Percentiles rank a stretch among this genome's conserved stretches.
These are phyloP conservation scores for Prosopocoilus inquinatus DNA, from an alignment of 2,888 invertebrate species.

Conservation along the genomic window DNA sequence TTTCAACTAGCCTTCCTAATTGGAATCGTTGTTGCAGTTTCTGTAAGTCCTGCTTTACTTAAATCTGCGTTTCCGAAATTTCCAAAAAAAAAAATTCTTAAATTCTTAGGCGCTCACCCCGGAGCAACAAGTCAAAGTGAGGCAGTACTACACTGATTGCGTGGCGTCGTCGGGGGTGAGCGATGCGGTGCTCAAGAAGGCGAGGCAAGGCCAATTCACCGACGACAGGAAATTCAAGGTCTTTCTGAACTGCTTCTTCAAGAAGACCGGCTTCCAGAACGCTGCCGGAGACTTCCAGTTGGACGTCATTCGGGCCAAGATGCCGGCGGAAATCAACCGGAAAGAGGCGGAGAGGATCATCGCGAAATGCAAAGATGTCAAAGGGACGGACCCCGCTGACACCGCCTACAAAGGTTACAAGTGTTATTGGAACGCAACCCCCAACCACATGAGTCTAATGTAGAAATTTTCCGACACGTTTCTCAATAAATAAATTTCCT, in stretches of 20 bases:
- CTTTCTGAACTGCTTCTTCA: slow-evolving; percentile 53
- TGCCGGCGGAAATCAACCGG: slow-evolving; percentile 49
- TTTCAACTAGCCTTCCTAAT: neutral
- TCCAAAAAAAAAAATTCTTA: neutral
- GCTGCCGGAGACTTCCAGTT: slow-evolving; percentile 36
- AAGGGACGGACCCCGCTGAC: slow-evolving; percentile 39
- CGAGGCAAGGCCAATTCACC: slow-evolving; percentile 47
- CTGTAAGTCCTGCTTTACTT: neutral
- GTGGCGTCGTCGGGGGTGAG: slow-evolving; percentile 39
- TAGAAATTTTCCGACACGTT: neutral
- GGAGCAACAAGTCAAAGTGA: slow-evolving; percentile 38
- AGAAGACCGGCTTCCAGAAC: slow-evolving; percentile 52
- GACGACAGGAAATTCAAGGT: slow-evolving; percentile 51
- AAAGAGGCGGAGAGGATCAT: slow-evolving; percentile 48
- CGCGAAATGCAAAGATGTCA: slow-evolving; percentile 33
- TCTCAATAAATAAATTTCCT: neutral
- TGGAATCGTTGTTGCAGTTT: neutral
- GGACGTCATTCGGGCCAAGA: slow-evolving; percentile 48
- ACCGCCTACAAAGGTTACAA: slow-evolving; percentile 51
- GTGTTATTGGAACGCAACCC: slow-evolving; percentile 50
- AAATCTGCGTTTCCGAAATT: neutral
- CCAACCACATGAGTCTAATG: slow-evolving; percentile 23
- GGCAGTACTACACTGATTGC: slow-evolving; percentile 37
- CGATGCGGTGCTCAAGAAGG: slow-evolving; percentile 32
- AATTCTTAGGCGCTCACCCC: slow-evolving; percentile 17